phyloP scores from a whole-genome alignment of 2,113 vertebrate species.

The Diglossa brunneiventris region DNA sequence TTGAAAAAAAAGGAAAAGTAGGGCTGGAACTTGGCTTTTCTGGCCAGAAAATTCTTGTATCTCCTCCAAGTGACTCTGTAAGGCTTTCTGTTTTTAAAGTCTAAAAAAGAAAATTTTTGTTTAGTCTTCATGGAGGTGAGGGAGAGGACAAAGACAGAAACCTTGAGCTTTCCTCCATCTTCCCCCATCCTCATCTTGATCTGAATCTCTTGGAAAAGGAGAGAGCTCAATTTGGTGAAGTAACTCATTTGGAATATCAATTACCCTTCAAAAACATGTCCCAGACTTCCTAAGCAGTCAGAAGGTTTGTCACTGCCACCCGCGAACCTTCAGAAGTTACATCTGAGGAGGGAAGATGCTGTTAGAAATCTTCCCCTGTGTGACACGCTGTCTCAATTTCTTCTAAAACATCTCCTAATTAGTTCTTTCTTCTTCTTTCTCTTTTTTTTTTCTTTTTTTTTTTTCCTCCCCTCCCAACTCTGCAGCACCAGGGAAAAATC shows the following conservation, averaged over 20 bases:
- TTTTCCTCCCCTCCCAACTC: background rate
- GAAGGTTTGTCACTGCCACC: conserved; percentile 2
- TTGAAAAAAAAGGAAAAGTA: background rate
- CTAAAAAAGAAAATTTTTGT: background rate
- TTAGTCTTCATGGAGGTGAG: background rate
- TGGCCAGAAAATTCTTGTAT: background rate
- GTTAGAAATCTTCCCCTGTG: background rate
- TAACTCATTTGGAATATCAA: conserved; percentile 40
- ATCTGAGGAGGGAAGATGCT: background rate
- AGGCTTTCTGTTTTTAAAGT: background rate
- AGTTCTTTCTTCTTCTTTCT: background rate
- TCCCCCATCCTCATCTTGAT: background rate
- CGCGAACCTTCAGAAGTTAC: conserved; percentile 23
- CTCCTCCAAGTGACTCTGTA: background rate
- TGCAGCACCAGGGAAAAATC: conserved; percentile 93
- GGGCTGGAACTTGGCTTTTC: background rate
- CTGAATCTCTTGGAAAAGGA: background rate
- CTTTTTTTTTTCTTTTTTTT: background rate
- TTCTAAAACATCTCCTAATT: conserved; percentile 36
- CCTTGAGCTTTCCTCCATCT: background rate
- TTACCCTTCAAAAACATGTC: conserved; percentile 29
- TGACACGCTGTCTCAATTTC: background rate
- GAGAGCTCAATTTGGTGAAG: background rate
- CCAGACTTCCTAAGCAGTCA: background rate
- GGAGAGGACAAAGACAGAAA: background rate